Base-by-base conservation (phyloP, 1,140 invertebrate genomes). In the Geopemphigus sp. region DNA sequence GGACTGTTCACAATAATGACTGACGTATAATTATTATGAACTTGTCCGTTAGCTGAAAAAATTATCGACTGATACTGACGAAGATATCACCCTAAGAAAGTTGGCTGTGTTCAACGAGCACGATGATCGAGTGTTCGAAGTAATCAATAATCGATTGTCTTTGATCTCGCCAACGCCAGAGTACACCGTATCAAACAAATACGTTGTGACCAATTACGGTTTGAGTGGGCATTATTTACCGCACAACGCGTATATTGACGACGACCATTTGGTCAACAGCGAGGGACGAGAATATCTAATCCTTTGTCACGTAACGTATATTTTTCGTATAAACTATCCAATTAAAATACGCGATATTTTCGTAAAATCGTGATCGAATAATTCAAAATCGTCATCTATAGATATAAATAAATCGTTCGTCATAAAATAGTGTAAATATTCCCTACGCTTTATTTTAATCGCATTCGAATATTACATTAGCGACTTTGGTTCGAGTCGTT, bases 121-220 rank as follows among this genome's bases (percentile, higher is more conserved):
- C 5, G 14, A 68, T 1, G 22, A 68, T 68, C 64, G 12, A 68
- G 64, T 68, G 0, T 68, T 68, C 14, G 64, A 24, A 3, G 22
- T 14, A 5, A 68, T 68, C 22, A 1, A 14, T 11, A 24, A 17
- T 0, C 45, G 39, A 50, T 12, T 68, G 14, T 12, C 15, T 17
- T n/a, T 15, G 1, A 50, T 68, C 22, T 17, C 22, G 12, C 6
- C 64, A 15, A 68, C 24, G 15, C 8, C 39, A 4, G 15, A 14
- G 0, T 50, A 19, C 12, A 17, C 15, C 1, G 6, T 50, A 10
- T 14, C 39, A 24, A 32, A 68, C 22, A 47, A 22, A 50, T 68
- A 15, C 12, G 15, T 50, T 5, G 45, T 68, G 45, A 68, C 64
- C 4, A 68, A 68, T 68, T 68, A 68, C 14, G 64, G 64, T 50